A percentile compares a stretch with the other conserved stretches of the same genome.
These are phyloP conservation scores for Bombylius major DNA, from an alignment of 2,888 invertebrate genomes.

Conservation along the genomic window DNA sequence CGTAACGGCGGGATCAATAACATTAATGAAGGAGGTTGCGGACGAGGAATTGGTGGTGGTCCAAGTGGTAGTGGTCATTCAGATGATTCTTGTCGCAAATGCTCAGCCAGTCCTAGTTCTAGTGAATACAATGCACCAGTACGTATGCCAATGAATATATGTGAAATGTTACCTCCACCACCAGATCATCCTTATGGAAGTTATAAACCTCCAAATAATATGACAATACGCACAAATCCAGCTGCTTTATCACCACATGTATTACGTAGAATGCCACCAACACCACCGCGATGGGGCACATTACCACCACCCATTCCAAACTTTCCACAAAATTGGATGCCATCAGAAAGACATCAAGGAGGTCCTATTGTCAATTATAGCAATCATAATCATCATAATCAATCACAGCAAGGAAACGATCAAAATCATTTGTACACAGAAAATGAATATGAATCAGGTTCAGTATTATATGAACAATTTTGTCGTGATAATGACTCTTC, in stretches of 20 bases:
- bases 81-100: slow-evolving; percentile 43
- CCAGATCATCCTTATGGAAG: slow-evolving; percentile 36
- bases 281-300: slow-evolving; percentile 20
- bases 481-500: slow-evolving; percentile 20
- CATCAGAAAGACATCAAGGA: background rate
- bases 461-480: slow-evolving; percentile 22
- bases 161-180: slow-evolving; percentile 49
- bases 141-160: slow-evolving; percentile 45
- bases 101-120: slow-evolving; percentile 42
- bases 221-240: slow-evolving; percentile 25
- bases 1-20: slow-evolving; percentile 13
- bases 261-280: slow-evolving; percentile 18
- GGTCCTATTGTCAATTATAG: slow-evolving; percentile 6
- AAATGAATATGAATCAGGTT: slow-evolving; percentile 23
- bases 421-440: slow-evolving; percentile 16
- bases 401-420: background rate
- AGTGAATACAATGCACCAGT: slow-evolving; percentile 38
- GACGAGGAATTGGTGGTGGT: slow-evolving; percentile 8
- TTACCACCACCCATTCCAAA: slow-evolving; percentile 21
- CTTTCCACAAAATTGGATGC: slow-evolving; percentile 23
- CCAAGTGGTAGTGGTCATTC: slow-evolving; percentile 38
- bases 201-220: slow-evolving; percentile 19
- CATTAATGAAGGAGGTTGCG: slow-evolving; percentile 30
- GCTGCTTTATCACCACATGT: slow-evolving; percentile 22
- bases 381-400: slow-evolving; percentile 9